Percentiles rank a stretch among this genome's conserved stretches.
Evolutionary conservation across 1,140 invertebrate species (phyloP).

Genomic region (Augochlora pura): DNA sequence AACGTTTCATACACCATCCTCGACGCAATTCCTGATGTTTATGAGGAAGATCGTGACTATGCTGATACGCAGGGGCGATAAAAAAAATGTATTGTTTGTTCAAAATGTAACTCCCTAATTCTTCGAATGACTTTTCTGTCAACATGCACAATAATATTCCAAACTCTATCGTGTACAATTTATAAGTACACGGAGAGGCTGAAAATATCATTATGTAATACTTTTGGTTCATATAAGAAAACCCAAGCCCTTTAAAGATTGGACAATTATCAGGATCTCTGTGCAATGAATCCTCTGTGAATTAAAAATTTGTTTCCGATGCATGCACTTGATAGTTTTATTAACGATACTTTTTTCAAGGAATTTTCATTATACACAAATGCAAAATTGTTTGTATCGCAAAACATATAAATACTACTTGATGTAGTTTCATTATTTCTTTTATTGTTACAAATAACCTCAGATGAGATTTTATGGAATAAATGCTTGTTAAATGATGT

Average conservation of each 20-base stretch:
- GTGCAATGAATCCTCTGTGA: conserved; percentile 34
- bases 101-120: conserved; percentile 8
- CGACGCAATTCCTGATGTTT: conserved; percentile 60
- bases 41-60: conserved; percentile 63
- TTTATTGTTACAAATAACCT: conserved; percentile 36
- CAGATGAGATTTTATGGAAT: conserved; percentile 36
- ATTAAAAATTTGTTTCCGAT: conserved; percentile 47
- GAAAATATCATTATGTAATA: conserved; percentile 39
- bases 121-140: conserved; percentile 15
- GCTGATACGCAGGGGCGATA: conserved; percentile 51
- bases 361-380: conserved; percentile 52
- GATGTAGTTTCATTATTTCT: conserved; percentile 24
- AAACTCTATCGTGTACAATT: conserved; percentile 11
- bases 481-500: conserved; percentile 46
- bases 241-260: conserved; percentile 14
- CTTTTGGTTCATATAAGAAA: neutral
- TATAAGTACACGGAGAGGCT: conserved; percentile 12
- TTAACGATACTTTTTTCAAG: conserved; percentile 30
- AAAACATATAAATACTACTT: conserved; percentile 47
- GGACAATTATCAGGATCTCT: conserved; percentile 19
- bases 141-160: conserved; percentile 38
- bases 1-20: conserved; percentile 66
- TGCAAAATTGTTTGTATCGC: conserved; percentile 54
- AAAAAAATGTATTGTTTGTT: conserved; percentile 48
- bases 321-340: conserved; percentile 40